Evolutionary conservation across 1,140 invertebrate genomes (phyloP).

Genomic region (Asbolus verrucosus): DNA sequence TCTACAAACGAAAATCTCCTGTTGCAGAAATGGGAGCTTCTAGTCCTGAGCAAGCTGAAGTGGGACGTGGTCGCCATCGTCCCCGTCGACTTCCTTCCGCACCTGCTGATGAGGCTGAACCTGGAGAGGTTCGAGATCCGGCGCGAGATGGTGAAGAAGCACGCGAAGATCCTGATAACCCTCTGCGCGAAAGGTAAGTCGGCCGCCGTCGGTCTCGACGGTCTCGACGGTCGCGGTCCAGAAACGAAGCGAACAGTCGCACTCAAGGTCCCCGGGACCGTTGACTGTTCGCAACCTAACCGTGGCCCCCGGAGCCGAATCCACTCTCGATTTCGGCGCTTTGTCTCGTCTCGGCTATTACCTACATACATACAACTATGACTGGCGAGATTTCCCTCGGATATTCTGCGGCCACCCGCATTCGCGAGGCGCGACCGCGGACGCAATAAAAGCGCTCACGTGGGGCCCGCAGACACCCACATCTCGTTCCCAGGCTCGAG

Average conservation of each 20-base stretch:
- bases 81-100: conserved; percentile 79
- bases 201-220: conserved; percentile 8
- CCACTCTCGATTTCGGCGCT: no score
- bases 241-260: conserved; percentile 31
- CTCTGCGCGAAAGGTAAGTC: conserved; percentile 81
- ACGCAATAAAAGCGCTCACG: background rate
- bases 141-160: conserved; percentile 76
- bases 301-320: conserved; percentile 49
- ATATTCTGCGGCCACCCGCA: conserved; percentile 27
- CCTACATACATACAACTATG: no score
- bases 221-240: conserved; percentile 18
- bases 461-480: background rate
- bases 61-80: conserved; percentile 79
- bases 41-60: conserved; percentile 75
- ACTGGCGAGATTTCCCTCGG: no score
- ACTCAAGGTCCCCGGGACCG: conserved; percentile 26
- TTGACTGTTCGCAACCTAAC: conserved; percentile 50
- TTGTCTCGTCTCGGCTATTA: no score
- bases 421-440: background rate
- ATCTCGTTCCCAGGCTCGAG: background rate
- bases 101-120: conserved; percentile 64
- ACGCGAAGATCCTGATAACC: conserved; percentile 84
- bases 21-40: conserved; percentile 78
- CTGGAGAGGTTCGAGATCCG: conserved; percentile 57
- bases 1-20: conserved; percentile 49